phyloP scores from a whole-genome alignment of 2,113 vertebrate genomes.

The Pogona vitticeps region DNA sequence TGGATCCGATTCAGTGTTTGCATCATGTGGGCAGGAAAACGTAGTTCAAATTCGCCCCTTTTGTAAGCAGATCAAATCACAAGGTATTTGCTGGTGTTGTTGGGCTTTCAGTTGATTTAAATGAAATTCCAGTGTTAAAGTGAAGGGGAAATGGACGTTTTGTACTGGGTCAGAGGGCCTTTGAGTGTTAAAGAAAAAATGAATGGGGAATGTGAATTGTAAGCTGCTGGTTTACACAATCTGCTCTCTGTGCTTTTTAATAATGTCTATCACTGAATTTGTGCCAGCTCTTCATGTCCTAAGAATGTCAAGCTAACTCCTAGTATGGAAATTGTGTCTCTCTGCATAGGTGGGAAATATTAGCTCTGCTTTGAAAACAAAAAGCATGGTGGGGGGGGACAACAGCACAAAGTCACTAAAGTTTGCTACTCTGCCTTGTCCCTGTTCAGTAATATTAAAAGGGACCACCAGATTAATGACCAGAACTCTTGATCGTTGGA shows the following conservation, averaged over 20 bases:
- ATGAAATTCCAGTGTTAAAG: neutral
- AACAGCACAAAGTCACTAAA: neutral
- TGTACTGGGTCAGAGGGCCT: neutral
- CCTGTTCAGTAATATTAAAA: no score
- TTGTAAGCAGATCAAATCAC: no score
- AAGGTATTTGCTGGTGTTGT: no score
- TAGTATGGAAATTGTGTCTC: neutral
- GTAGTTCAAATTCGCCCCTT: no score
- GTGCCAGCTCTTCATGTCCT: neutral
- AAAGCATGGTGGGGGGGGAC: neutral
- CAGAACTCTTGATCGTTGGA: no score
- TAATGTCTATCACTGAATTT: neutral
- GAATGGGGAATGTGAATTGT: neutral
- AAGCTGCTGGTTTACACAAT: no score
- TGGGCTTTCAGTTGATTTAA: neutral
- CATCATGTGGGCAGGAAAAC: no score
- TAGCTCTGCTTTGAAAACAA: neutral
- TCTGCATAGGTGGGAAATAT: neutral
- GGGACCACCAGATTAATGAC: no score
- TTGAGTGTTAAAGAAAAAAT: neutral
- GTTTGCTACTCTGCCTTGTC: neutral
- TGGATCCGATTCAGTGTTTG: no score
- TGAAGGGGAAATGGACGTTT: neutral
- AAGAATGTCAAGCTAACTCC: neutral
- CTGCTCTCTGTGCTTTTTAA: neutral